Evolutionary conservation across 1,140 invertebrate species (phyloP).

Genomic region (Cyrtorhinus lividipennis): DNA sequence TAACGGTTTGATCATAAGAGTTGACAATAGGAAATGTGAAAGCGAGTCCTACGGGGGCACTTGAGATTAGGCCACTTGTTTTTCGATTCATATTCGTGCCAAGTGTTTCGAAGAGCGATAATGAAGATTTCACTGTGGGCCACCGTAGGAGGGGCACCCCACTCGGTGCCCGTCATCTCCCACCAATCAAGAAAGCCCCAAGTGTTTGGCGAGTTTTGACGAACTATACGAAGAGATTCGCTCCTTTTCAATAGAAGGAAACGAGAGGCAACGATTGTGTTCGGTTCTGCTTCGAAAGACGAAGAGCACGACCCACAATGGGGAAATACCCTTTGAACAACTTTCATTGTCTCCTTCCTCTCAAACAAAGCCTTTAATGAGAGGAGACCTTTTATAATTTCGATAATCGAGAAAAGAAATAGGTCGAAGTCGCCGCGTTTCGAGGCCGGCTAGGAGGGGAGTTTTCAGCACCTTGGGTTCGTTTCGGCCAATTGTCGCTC

Average conservation of each 20-base stretch:
- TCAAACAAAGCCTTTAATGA: constrained; percentile 1
- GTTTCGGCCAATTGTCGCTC: background rate
- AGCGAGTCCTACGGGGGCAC: background rate
- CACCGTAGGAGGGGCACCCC: background rate
- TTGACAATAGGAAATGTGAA: background rate
- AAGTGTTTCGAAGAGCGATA: background rate
- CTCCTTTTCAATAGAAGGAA: background rate
- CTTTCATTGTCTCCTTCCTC: constrained; percentile 5
- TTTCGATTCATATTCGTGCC: background rate
- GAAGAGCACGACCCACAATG: constrained; percentile 6
- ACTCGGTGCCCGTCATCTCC: too few relatives aligned
- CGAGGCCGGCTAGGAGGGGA: background rate
- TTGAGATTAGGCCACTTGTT: background rate
- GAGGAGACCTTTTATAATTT: constrained; percentile 6
- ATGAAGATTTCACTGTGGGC: too few relatives aligned
- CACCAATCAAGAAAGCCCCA: too few relatives aligned
- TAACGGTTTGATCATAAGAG: too few relatives aligned
- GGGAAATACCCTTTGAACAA: constrained; percentile 4
- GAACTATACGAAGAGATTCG: background rate
- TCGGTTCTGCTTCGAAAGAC: background rate
- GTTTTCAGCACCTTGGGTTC: background rate
- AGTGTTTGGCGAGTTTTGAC: too few relatives aligned
- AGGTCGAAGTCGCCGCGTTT: background rate
- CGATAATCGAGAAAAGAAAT: constrained; percentile 3
- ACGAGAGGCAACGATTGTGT: background rate